These are phyloP conservation scores for Prunella fulvescens DNA, from an alignment of 2,113 vertebrate species.

Conservation along the genomic window DNA sequence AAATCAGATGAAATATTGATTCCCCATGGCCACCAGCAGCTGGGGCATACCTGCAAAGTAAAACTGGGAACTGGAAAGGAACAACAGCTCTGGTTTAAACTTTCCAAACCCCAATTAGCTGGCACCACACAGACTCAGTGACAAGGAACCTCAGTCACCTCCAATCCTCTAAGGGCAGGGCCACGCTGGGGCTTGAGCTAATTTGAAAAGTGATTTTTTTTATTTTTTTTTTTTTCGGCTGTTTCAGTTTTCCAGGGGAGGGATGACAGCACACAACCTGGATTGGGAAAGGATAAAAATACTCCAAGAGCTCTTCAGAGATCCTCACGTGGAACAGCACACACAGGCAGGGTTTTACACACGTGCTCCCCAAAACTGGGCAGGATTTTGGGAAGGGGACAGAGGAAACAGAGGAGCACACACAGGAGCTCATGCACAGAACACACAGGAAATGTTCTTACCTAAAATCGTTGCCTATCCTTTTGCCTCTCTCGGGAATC, in stretches of 20 bases:
- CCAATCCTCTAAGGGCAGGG: not conserved
- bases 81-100: not conserved
- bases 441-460: conserved; percentile 59
- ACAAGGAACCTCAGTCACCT: not conserved
- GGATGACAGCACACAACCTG: not conserved
- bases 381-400: not conserved
- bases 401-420: not conserved
- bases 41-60: not conserved
- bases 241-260: not conserved
- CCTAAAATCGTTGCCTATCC: conserved; percentile 98
- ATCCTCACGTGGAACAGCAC: not conserved
- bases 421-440: not conserved
- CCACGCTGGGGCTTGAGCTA: not conserved
- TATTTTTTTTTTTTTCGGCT: not conserved
- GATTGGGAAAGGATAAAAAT: not conserved
- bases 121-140: not conserved
- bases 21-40: not conserved
- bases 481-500: conserved; percentile 95
- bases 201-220: not conserved
- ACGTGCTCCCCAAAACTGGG: accelerated
- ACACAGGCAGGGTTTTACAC: not conserved
- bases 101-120: not conserved
- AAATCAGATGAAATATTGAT: conserved; percentile 42
- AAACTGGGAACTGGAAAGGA: not conserved
- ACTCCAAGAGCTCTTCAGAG: too few species aligned